Evolutionary conservation across 2,888 invertebrate genomes (phyloP).

Genomic region (Prosapia bicincta): DNA sequence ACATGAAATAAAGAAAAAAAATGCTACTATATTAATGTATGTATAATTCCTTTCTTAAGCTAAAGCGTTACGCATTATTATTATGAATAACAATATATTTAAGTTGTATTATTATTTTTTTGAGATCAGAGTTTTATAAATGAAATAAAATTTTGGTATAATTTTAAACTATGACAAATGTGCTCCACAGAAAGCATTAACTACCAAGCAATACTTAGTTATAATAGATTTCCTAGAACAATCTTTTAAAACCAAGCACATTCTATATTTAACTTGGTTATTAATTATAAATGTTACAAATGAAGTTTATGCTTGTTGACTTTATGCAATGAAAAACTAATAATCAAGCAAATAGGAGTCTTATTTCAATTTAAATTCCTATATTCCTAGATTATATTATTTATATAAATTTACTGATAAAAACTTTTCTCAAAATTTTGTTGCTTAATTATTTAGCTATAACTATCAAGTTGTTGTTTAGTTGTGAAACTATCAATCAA

Average conservation of each 20-base stretch:
- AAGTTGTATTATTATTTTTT: background rate
- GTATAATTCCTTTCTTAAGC: background rate
- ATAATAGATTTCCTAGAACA: background rate
- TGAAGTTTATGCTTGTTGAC: background rate
- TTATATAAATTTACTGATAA: no score
- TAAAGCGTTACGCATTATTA: background rate
- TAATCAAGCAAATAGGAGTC: background rate
- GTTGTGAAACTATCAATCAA: no score
- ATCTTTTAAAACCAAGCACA: slow-evolving; percentile 2
- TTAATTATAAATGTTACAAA: background rate
- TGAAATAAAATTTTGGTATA: background rate
- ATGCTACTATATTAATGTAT: background rate
- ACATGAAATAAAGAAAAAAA: background rate
- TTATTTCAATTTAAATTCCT: no score
- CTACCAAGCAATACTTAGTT: background rate
- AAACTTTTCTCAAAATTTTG: no score
- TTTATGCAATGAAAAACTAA: background rate
- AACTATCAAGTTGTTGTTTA: no score
- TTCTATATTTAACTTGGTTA: background rate
- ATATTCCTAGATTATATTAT: no score
- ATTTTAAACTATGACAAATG: background rate
- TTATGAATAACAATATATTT: background rate
- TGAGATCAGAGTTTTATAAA: background rate
- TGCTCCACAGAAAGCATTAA: background rate
- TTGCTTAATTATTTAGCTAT: no score